Base-by-base conservation (phyloP, 2,113 vertebrate genomes). In the Marmota flaviventris region DNA sequence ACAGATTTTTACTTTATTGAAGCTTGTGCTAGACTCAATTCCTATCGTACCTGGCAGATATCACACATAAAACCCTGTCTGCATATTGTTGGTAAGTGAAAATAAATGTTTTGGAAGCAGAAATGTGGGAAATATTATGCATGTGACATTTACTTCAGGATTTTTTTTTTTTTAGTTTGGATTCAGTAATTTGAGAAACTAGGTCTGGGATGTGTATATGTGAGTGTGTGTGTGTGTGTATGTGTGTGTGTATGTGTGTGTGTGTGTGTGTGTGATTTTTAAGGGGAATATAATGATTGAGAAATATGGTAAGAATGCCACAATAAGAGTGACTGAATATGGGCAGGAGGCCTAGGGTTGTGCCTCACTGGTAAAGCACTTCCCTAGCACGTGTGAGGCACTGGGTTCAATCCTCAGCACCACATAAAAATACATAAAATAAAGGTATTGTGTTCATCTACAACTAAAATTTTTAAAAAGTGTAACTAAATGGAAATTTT, bases 81-180 rank as follows among this genome's bases (percentile, higher is more conserved):
- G 48, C 22, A 69, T 67, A 85, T 34, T 86, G 27, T 76, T 93
- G 61, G 25, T n/a, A 20, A 88, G 58, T 45, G 16, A 92, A 88
- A 73, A 83, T 8, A 92, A 67, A 79, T 58, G 16, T 65, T 84
- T 67, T 93, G n/a, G 58, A 58, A 4, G 18, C n/a, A 85, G 45
- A 92, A 96, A 81, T 42, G 2, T 81, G 27, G 8, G 11, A 58
- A 96, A 18, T 82, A 65, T 75, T 87, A 92, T 78, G 22, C 24
- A 88, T 7, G 82, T 8, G 84, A 69, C n/a, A 65, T 61, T 8
- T 25, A 85, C 14, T 72, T 93, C 20, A 56, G 56, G 37, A 83
- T 93, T 91, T 95, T 83, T 94, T 92, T 84, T 91, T 91, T 95
- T 83, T 94, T 89, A 72, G 1, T 78, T 91, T 92, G 27, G 48